These are phyloP conservation scores for Arizona elegans DNA, from an alignment of 2,113 vertebrate genomes.

Conservation along the genomic window DNA sequence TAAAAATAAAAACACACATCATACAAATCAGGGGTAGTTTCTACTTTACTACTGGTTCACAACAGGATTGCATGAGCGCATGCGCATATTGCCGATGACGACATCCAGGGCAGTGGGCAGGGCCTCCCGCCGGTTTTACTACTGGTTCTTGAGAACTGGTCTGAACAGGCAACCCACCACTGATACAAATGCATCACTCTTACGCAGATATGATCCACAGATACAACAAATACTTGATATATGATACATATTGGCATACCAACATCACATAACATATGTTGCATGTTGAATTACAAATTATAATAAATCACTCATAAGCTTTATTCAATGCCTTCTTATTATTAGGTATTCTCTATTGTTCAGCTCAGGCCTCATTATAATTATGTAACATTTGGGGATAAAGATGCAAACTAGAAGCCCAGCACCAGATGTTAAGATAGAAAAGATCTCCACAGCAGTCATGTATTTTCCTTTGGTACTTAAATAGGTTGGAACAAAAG, in stretches of 20 bases:
- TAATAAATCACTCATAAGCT: background rate
- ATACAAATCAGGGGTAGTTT: background rate
- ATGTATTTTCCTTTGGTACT: conserved; percentile 2
- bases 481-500: background rate
- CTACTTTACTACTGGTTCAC: too few species aligned
- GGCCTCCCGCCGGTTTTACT: too few species aligned
- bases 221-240: background rate
- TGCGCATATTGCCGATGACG: too few species aligned
- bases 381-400: background rate
- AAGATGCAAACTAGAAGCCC: background rate
- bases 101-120: too few species aligned
- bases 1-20: background rate
- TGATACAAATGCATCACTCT: background rate
- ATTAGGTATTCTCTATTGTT: background rate
- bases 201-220: background rate
- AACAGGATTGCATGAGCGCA: too few species aligned
- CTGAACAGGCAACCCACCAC: too few species aligned
- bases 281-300: background rate
- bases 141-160: too few species aligned
- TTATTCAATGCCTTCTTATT: background rate
- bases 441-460: background rate
- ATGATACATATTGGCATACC: background rate
- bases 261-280: background rate
- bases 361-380: background rate
- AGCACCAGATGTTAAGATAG: background rate